Evolutionary conservation across 2,113 vertebrate genomes (phyloP).

Genomic region (Aspidoscelis tigris): DNA sequence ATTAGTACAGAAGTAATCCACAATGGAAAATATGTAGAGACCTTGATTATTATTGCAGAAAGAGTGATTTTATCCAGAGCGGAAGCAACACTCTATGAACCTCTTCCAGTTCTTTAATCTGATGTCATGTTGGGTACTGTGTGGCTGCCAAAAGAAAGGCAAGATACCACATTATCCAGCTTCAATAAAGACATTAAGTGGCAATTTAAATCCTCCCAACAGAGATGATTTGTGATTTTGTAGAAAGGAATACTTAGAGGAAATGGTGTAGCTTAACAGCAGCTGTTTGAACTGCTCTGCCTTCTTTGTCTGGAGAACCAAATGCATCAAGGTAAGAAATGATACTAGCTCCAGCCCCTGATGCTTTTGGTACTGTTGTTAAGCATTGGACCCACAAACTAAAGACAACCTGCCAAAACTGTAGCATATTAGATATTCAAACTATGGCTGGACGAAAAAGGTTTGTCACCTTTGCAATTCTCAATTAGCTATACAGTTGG

Average conservation of each 20-base stretch:
- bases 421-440: no score
- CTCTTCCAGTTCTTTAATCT: conserved; percentile 59
- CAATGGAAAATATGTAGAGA: conserved; percentile 23
- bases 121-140: conserved; percentile 48
- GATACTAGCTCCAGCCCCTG: not conserved
- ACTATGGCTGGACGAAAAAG: no score
- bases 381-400: not conserved
- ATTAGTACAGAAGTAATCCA: not conserved
- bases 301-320: conserved; percentile 54
- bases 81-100: conserved; percentile 61
- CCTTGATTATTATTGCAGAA: conserved; percentile 59
- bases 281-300: conserved; percentile 45
- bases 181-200: conserved; percentile 46
- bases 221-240: conserved; percentile 50
- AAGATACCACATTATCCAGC: conserved; percentile 41
- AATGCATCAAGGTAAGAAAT: conserved; percentile 62
- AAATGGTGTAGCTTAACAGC: conserved; percentile 59
- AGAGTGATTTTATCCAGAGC: conserved; percentile 50
- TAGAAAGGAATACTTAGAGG: conserved; percentile 54
- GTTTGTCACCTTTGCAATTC: no score
- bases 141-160: conserved; percentile 46
- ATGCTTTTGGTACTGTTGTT: conserved; percentile 48
- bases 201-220: conserved; percentile 32
- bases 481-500: no score
- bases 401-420: not conserved